Percentiles rank a stretch among this genome's conserved stretches.
Evolutionary conservation across 1,140 invertebrate species (phyloP).

Genomic region (Reticulitermes speratus): DNA sequence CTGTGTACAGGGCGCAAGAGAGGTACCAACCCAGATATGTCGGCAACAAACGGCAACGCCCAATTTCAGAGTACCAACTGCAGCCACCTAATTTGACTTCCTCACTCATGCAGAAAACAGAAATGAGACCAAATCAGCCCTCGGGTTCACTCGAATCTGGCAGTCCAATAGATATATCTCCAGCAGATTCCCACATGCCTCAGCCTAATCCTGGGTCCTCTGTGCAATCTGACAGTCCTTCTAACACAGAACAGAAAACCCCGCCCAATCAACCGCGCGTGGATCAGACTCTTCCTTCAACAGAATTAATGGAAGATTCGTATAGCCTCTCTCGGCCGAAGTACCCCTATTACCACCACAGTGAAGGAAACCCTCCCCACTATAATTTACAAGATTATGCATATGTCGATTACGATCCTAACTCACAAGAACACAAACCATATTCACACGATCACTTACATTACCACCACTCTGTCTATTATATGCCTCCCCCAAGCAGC

Average conservation of each 20-base stretch:
- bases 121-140: too few species aligned
- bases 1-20: not conserved
- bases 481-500: slow-evolving; percentile 38
- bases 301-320: too few species aligned
- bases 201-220: too few species aligned
- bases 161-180: too few species aligned
- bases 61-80: not conserved
- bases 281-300: too few species aligned
- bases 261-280: too few species aligned
- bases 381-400: not conserved
- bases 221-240: too few species aligned
- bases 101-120: too few species aligned
- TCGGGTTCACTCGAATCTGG: too few species aligned
- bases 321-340: not conserved
- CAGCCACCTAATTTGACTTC: too few species aligned
- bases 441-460: slow-evolving; percentile 46
- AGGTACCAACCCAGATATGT: not conserved
- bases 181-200: too few species aligned
- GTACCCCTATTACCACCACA: not conserved
- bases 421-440: slow-evolving; percentile 40
- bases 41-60: not conserved
- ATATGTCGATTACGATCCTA: slow-evolving; percentile 29
- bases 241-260: too few species aligned
- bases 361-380: not conserved
- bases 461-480: slow-evolving; percentile 38